Base-by-base conservation (phyloP, 2,888 invertebrate genomes). In the Polydrusus pterygomalis region DNA sequence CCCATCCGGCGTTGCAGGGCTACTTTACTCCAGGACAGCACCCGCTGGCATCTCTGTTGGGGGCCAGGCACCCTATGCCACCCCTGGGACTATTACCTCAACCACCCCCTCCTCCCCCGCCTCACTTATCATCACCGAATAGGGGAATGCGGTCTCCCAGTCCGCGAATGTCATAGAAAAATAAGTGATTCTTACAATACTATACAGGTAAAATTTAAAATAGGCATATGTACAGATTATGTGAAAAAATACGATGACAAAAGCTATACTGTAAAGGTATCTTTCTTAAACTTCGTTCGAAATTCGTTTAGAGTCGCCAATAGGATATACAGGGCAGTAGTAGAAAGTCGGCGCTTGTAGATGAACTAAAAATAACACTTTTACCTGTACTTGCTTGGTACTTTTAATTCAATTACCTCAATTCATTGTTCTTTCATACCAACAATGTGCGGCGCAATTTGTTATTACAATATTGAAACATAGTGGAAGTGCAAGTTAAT, bases 1-100 rank as follows among this genome's bases (percentile, higher is more conserved):
- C 91, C 82, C 88, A 88, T 84, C 87, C 88, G n/a, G 91, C 91
- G 15, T 87, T 91, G 82, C 91, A 91, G 86, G 91, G 91, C 83
- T 92, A 91, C 86, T 91, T 91, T 83, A 89, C 91, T 83, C 90
- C 90, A 20, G 91, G 90, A 82, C 85, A 87, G 75, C 91, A 89
- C 83, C 88, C 92, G 54, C 89, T 92, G 88, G 90, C 89, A n/a
- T 87, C 88, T 62, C 83, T 89, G 77, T 81, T 88, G 79, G 88
- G 85, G 85, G 89, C 83, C 86, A 88, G 85, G 80, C 88, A 85
- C 79, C 87, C 84, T 70, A 87, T 83, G 88, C 89, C 79, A 63
- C 86, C 85, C 71, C 84, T 87, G 71, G 86, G 86, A 68, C 84
- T 87, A 77, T 89, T 90, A 43, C 90, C 89, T 65, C 85, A 90